Evolutionary conservation across 2,797 vertebrate genomes (phyloP).

Genomic region (Crypturellus tataupa): DNA sequence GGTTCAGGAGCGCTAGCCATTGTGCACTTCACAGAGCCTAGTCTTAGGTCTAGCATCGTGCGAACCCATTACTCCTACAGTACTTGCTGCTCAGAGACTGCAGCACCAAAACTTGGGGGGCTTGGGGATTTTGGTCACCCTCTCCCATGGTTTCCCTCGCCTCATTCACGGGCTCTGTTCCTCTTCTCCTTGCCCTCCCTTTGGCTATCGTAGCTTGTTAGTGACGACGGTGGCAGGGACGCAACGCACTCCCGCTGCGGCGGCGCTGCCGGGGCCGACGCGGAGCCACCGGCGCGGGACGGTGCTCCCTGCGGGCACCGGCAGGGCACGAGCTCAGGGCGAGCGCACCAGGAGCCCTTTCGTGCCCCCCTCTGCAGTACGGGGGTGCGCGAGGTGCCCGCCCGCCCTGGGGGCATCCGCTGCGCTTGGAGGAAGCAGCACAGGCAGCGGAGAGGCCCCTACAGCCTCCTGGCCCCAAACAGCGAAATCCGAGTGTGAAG

Average conservation of each 20-base stretch:
- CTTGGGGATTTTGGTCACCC: background rate
- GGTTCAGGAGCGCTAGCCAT: slow-evolving; percentile 51
- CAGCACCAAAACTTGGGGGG: slow-evolving; percentile 18
- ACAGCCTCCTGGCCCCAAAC: background rate
- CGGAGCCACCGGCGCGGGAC: too few relatives aligned
- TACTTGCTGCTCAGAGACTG: background rate
- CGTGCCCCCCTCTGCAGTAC: too few relatives aligned
- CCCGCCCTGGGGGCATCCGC: too few relatives aligned
- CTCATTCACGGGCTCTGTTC: slow-evolving; percentile 57
- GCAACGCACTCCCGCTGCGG: too few relatives aligned
- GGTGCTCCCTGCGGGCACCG: too few relatives aligned
- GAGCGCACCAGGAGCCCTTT: too few relatives aligned
- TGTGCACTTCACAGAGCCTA: background rate
- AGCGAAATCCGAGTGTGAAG: background rate
- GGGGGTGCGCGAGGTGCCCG: too few relatives aligned
- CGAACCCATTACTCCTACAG: background rate
- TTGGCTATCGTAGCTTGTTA: slow-evolving; percentile 36
- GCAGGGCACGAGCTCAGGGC: too few relatives aligned
- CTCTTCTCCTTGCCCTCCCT: slow-evolving; percentile 50
- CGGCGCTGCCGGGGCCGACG: too few relatives aligned
- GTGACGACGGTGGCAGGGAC: too few relatives aligned
- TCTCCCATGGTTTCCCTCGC: slow-evolving; percentile 30
- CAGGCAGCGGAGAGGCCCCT: background rate
- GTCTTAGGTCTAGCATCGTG: background rate
- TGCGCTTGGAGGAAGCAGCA: too few relatives aligned